A percentile compares a stretch with the other conserved stretches of the same genome.
These are phyloP conservation scores for Tenualosa ilisha DNA, from an alignment of 2,797 vertebrate species.

Conservation along the genomic window DNA sequence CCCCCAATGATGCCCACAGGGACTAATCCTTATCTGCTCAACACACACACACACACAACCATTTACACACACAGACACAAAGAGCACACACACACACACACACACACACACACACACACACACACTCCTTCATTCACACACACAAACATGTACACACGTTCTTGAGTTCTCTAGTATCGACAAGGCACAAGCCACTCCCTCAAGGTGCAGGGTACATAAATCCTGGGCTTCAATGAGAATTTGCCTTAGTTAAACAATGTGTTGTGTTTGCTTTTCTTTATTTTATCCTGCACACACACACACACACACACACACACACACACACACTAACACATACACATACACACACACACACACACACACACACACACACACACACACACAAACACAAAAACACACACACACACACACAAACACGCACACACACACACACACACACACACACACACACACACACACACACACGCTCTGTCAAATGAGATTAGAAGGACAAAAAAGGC, in stretches of 20 bases:
- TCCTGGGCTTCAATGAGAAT: too few relatives aligned
- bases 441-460: neutral
- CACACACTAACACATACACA: too few relatives aligned
- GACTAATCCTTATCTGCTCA: neutral
- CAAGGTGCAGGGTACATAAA: too few relatives aligned
- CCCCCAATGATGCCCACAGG: neutral
- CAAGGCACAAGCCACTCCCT: too few relatives aligned
- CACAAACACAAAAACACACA: neutral
- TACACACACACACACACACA: neutral
- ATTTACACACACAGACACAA: neutral
- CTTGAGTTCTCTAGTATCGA: neutral
- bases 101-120: too few relatives aligned
- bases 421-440: neutral
- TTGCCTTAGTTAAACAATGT: neutral
- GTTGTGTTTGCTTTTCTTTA: neutral
- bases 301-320: neutral
- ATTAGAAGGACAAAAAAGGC: neutral
- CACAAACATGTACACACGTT: conserved; percentile 20
- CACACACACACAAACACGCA: neutral
- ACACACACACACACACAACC: neutral
- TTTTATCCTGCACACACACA: neutral
- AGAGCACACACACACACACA: too few relatives aligned
- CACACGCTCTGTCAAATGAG: neutral
- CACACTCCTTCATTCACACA: conserved; percentile 17
- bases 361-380: neutral